phyloP scores from a whole-genome alignment of 2,113 vertebrate species.

The Oceanodroma tethys region DNA sequence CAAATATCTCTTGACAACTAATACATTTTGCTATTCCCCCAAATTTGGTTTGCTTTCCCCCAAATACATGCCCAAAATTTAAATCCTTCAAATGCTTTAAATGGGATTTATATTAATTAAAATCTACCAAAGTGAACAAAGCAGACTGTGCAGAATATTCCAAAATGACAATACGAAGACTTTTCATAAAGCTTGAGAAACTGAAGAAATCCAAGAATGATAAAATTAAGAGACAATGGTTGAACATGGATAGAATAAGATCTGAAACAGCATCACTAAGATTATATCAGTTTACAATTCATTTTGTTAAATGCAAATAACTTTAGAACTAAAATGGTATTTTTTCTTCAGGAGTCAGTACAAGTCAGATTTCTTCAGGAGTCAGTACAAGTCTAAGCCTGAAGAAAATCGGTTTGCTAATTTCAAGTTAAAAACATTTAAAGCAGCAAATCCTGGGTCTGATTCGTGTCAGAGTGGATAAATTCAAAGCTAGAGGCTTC shows the following conservation, averaged over 20 bases:
- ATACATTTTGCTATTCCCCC: not conserved
- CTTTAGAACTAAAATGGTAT: not conserved
- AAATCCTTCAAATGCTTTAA: not conserved
- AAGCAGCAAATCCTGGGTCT: not conserved
- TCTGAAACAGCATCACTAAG: not conserved
- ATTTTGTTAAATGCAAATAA: not conserved
- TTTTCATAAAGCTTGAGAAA: not conserved
- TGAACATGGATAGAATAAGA: not conserved
- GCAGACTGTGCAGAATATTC: not conserved
- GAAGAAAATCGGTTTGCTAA: not conserved
- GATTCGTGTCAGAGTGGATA: not conserved
- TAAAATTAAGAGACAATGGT: not conserved
- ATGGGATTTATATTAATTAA: not conserved
- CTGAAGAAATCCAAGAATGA: not conserved
- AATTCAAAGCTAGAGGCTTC: not conserved
- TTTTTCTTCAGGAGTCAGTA: not conserved
- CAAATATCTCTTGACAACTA: not conserved
- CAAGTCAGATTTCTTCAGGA: not conserved
- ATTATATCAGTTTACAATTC: not conserved
- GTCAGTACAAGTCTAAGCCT: not conserved
- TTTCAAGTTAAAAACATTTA: not conserved
- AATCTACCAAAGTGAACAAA: not conserved
- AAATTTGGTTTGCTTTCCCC: not conserved
- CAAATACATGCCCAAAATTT: not conserved
- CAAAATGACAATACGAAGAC: not conserved